Conservation (phyloP, 2,888 invertebrate species). For the Aphodius sticticus region DNA sequence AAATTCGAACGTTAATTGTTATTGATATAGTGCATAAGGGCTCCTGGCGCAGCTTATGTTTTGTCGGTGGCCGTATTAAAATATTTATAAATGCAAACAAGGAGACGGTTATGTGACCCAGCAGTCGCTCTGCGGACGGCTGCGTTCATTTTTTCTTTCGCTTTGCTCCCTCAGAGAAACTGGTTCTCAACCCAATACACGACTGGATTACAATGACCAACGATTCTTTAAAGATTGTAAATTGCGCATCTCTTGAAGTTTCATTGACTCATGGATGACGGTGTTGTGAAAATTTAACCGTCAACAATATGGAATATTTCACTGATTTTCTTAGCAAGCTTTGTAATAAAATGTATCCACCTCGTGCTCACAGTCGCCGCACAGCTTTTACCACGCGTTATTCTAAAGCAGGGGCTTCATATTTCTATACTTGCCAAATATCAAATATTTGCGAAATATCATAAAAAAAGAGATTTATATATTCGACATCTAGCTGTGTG, state of each 20-base stretch:
- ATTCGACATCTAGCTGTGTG: too few species aligned
- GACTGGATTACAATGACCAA: not conserved
- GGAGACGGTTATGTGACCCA: constrained; percentile 17
- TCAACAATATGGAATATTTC: too few species aligned
- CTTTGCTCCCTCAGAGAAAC: not conserved
- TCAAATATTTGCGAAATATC: too few species aligned
- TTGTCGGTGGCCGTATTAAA: constrained; percentile 31
- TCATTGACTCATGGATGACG: too few species aligned
- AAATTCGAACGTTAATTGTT: constrained; percentile 4
- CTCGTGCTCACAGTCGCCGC: too few species aligned
- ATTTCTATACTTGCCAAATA: too few species aligned
- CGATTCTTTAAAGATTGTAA: not conserved
- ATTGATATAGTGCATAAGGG: constrained; percentile 4
- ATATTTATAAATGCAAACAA: constrained; percentile 32
- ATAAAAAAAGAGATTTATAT: too few species aligned
- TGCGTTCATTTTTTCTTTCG: not conserved
- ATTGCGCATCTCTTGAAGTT: not conserved
- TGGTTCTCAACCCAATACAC: not conserved
- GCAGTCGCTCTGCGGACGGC: not conserved
- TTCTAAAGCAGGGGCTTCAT: too few species aligned
- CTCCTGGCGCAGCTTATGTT: constrained; percentile 29
- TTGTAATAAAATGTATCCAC: too few species aligned
- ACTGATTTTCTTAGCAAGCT: too few species aligned
- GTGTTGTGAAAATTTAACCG: too few species aligned
- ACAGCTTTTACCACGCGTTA: too few species aligned